Percentiles rank a stretch among this genome's conserved stretches.
phyloP scores from a whole-genome alignment of 2,797 vertebrate genomes.

The Propithecus perrieri region DNA sequence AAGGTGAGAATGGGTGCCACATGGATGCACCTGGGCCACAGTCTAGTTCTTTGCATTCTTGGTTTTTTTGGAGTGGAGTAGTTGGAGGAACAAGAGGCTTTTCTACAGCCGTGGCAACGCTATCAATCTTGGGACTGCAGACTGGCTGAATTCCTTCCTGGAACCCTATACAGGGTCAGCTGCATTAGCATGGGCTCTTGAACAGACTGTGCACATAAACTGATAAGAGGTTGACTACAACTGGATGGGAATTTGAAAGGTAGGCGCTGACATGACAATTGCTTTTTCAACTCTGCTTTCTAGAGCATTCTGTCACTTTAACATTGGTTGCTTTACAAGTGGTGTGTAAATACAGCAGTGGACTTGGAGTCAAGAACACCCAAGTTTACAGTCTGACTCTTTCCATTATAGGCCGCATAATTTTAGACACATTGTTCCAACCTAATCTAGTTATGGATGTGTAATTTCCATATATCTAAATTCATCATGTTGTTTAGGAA shows the following conservation, averaged over 20 bases:
- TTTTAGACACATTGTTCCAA: not conserved
- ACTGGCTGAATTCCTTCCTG: not conserved
- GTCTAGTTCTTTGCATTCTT: not conserved
- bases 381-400: not conserved
- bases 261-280: accelerated
- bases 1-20: accelerated
- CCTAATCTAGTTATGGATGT: not conserved
- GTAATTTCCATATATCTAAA: not conserved
- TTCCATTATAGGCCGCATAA: not conserved
- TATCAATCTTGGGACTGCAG: not conserved
- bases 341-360: not conserved
- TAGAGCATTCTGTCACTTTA: not conserved
- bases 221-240: not conserved
- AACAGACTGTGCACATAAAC: not conserved
- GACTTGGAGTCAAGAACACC: not conserved
- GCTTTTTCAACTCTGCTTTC: not conserved
- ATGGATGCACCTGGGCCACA: accelerated
- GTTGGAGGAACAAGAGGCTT: not conserved
- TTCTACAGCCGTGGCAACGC: too few relatives aligned
- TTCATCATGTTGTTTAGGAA: not conserved
- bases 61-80: not conserved
- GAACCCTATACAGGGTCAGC: not conserved
- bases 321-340: not conserved
- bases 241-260: not conserved
- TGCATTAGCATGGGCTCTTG: not conserved